phyloP scores from a whole-genome alignment of 1,140 invertebrate genomes.

The Drosophila serrata region DNA sequence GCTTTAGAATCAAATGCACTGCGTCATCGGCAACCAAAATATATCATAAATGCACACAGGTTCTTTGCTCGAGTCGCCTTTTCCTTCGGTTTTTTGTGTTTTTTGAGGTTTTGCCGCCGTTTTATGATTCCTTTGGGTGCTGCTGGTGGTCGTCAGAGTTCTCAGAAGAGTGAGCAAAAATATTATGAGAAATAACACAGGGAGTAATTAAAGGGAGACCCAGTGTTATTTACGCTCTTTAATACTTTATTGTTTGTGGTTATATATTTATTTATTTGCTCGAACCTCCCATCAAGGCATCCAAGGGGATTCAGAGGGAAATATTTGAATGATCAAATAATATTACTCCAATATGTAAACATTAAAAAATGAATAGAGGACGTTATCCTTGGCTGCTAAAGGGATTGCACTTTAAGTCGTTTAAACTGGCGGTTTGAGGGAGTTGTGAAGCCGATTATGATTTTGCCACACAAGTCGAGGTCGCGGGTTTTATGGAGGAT shows the following conservation, averaged over 20 bases:
- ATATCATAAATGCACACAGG: conserved; percentile 80
- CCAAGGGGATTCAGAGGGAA: neutral
- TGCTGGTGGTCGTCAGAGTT: conserved; percentile 65
- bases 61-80: conserved; percentile 16
- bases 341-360: neutral
- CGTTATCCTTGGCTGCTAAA: neutral
- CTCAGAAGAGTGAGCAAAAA: conserved; percentile 71
- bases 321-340: conserved; percentile 14
- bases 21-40: conserved; percentile 69
- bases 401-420: neutral
- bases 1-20: conserved; percentile 69
- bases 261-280: conserved; percentile 62
- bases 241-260: conserved; percentile 21
- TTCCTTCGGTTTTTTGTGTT: neutral
- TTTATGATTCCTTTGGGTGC: conserved; percentile 42
- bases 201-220: conserved; percentile 59
- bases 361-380: too few relatives aligned
- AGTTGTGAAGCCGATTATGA: conserved; percentile 74
- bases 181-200: conserved; percentile 78
- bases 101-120: conserved; percentile 77
- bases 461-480: conserved; percentile 78
- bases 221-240: conserved; percentile 33
- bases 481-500: conserved; percentile 43
- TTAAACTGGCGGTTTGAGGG: conserved; percentile 56
- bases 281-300: conserved; percentile 41